Percentiles rank a stretch among this genome's conserved stretches.
Conservation (phyloP, 2,113 vertebrate species). For the Chelonoidis abingdonii region DNA sequence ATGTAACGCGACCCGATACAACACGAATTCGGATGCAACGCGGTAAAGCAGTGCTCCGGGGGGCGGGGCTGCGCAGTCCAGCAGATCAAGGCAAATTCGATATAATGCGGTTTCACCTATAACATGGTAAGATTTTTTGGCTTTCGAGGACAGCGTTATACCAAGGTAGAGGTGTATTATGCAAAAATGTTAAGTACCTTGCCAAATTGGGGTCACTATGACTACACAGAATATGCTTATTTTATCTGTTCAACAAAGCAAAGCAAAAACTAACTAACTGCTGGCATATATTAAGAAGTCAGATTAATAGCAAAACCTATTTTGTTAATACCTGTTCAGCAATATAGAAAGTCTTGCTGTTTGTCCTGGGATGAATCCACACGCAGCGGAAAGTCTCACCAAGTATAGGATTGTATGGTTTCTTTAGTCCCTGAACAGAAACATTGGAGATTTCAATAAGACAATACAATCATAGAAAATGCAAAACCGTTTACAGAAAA, state of each 20-base stretch:
- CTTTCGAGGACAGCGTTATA: too few relatives aligned
- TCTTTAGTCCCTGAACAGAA: conserved; percentile 91
- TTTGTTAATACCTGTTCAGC: conserved; percentile 90
- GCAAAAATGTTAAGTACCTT: not conserved
- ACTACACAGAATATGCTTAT: not conserved
- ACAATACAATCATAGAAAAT: conserved; percentile 4
- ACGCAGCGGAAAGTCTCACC: conserved; percentile 97
- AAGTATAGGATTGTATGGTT: conserved; percentile 98
- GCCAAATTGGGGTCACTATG: not conserved
- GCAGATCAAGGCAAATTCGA: too few relatives aligned
- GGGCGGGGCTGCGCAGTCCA: too few relatives aligned
- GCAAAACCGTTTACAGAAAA: conserved; percentile 18
- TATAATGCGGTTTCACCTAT: too few relatives aligned
- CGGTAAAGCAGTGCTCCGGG: too few relatives aligned
- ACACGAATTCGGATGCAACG: too few relatives aligned
- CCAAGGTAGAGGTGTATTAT: not conserved
- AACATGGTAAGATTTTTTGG: too few relatives aligned
- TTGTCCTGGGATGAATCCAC: conserved; percentile 96
- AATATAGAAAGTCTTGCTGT: conserved; percentile 98
- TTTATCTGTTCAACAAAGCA: not conserved
- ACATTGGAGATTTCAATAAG: conserved; percentile 1
- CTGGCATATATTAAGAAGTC: not conserved
- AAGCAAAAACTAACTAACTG: not conserved
- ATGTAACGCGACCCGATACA: too few relatives aligned
- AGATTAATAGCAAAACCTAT: not conserved